Base-by-base conservation (phyloP, 2,888 invertebrate genomes). In the Agrilus biguttatus region DNA sequence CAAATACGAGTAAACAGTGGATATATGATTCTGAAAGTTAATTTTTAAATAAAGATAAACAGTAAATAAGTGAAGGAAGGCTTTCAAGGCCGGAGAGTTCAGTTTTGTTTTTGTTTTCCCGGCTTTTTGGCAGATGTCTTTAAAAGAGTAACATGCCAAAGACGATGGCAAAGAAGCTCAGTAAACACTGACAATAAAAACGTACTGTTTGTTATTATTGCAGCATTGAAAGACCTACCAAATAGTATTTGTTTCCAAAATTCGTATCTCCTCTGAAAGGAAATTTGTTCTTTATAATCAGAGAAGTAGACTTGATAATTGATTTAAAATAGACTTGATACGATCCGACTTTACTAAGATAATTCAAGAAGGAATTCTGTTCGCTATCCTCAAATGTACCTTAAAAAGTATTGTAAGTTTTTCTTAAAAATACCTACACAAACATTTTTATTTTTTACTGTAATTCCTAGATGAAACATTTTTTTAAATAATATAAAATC, bases 301-400 rank as follows among this genome's bases (percentile, higher is more conserved):
- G 45, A 5, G 56, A 43, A 19, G 57, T 51, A 5, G 57, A 54
- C 42, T 57, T 53, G 5, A 52, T 55, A 35, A 64, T 48, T 7
- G 60, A 54, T 12, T 51, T 46, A 7, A 61, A 17, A 43, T 61
- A 63, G 3, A 48, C 54, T 47, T 62, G 57, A 44, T 56, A 55
- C 8, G 49, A 40, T 5, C 53, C 54, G n/a, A 37, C 44, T 39
- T 45, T 46, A 36, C 52, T 49, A n/a, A 55, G 41, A 44, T 49
- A 54, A 2, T 33, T 23, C 4, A 53, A 7, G 41, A 56, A 56
- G 4, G 36, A 36, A 17, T 28, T 38, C 34, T 43, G 33, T 33
- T 41, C 37, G 28, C 28, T 28, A 10, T 28, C 28, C 28, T 28
- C 28, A 28, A 10, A 28, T 10, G 28, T 8, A 28, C 28, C 28